Evolutionary conservation across 2,888 invertebrate species (phyloP).

Genomic region (Unio pictorum): DNA sequence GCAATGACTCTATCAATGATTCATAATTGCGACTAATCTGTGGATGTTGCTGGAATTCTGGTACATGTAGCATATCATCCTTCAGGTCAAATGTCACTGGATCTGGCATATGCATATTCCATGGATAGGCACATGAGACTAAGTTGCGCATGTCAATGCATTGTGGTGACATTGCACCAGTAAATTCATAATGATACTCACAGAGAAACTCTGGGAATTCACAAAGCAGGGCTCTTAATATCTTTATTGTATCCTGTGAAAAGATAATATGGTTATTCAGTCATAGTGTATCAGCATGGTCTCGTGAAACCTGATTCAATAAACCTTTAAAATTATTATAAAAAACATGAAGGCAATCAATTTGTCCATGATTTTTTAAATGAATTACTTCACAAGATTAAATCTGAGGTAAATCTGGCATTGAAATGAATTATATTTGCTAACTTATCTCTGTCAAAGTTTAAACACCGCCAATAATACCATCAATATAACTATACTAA

Average conservation of each 20-base stretch:
- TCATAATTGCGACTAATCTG: conserved; percentile 80
- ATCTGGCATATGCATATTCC: conserved; percentile 98
- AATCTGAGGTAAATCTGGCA: too few relatives aligned
- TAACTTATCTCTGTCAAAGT: too few relatives aligned
- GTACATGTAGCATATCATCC: conserved; percentile 57
- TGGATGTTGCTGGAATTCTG: conserved; percentile 40
- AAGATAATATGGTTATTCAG: conserved; percentile 1
- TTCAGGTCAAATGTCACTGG: conserved; percentile 98
- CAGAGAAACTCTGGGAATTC: conserved; percentile 99
- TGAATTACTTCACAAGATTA: too few relatives aligned
- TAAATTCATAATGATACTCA: conserved; percentile 74
- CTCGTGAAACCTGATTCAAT: neutral
- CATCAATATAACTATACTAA: too few relatives aligned
- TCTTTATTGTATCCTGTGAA: conserved; percentile 82
- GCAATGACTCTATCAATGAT: conserved; percentile 86
- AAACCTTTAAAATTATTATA: neutral
- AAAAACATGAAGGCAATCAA: neutral
- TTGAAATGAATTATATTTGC: too few relatives aligned
- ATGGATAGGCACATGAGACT: conserved; percentile 96
- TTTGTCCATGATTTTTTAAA: too few relatives aligned
- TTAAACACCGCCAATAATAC: too few relatives aligned
- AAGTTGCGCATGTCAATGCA: conserved; percentile 99
- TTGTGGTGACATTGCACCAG: conserved; percentile 99
- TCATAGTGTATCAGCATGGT: neutral
- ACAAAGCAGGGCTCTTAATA: conserved; percentile 94